Base-by-base conservation (phyloP, 2,797 vertebrate genomes). In the Gambelia wislizenii region DNA sequence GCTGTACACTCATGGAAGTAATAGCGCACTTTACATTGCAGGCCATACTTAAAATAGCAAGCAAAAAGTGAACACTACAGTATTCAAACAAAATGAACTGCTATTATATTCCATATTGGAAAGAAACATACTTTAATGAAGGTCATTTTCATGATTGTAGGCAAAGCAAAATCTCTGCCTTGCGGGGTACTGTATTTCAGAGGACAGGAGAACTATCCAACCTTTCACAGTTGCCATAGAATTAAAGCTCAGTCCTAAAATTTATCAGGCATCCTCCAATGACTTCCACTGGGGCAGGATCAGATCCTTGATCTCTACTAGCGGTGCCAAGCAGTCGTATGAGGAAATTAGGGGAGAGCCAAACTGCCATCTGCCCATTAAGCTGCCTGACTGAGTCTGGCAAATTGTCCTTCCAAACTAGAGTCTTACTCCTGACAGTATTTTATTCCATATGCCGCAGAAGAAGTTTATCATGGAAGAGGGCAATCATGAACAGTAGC, bases 1-100 rank as follows among this genome's bases (percentile, higher is more conserved):
- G 87, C 79, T 79, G 59, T 91, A 83, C 89, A 80, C 82, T 93
- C 94, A 87, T 89, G 90, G 89, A 95, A 93, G 87, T 93, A 96
- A 94, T 95, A 92, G 94, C 95, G 89, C 94, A 89, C 83, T 93
- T 94, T 94, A 92, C 85, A 86, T 92, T 82, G 85, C 3, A 89
- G 91, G 91, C 81, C 30, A 86, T 92, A 89, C 94, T 90, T 52
- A 92, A 95, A 92, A 93, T 1, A 0, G 93, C 75, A 93, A 91
- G 69, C 88, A 89, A 85, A 93, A 91, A 87, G 92, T 54, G 69
- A 87, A 93, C 92, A 95, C 94, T 42, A 27, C 74, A 33, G 12
- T 54, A 56, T 36, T 80, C 89, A 81, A 70, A 91, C 83, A 33
- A 67, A 89, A 3, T 84, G 80, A 94, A 76, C 76, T 92, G 64